Percentiles rank a stretch among this genome's conserved stretches.
Conservation (phyloP, 2,113 vertebrate species). For the Calidris pygmaea region DNA sequence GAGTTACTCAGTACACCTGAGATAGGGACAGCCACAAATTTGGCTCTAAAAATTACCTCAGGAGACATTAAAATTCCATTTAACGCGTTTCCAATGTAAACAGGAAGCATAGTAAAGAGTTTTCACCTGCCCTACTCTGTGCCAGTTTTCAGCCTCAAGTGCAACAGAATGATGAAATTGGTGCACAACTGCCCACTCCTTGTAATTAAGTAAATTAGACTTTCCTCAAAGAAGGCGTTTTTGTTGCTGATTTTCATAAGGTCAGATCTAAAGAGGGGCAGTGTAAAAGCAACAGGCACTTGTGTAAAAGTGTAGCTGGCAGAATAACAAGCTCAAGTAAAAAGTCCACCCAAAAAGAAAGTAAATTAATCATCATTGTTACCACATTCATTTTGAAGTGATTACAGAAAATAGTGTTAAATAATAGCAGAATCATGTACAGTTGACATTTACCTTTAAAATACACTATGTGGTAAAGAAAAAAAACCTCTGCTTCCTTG, state of each 20-base stretch:
- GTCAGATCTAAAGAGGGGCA: not conserved
- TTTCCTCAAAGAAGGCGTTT: constrained; percentile 16
- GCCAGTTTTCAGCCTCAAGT: not conserved
- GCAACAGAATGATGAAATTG: not conserved
- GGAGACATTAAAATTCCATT: constrained; percentile 14
- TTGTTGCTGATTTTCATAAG: not conserved
- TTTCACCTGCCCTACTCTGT: not conserved
- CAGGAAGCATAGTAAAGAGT: not conserved
- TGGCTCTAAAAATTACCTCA: not conserved
- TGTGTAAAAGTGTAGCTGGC: not conserved
- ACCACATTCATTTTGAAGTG: not conserved
- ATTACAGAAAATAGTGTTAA: not conserved
- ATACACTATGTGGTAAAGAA: not conserved
- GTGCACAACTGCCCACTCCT: not conserved
- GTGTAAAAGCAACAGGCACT: not conserved
- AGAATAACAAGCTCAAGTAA: not conserved
- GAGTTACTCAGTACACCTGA: not conserved
- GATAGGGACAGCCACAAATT: not conserved
- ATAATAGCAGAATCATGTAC: not conserved
- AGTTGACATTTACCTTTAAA: not conserved
- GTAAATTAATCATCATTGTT: not conserved
- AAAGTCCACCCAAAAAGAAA: not conserved
- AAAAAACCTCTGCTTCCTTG: not conserved
- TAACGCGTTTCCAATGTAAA: not conserved
- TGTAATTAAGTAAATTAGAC: constrained; percentile 25